Conservation (phyloP, 2,888 invertebrate species). For the Drosophila pseudotakahashii region DNA sequence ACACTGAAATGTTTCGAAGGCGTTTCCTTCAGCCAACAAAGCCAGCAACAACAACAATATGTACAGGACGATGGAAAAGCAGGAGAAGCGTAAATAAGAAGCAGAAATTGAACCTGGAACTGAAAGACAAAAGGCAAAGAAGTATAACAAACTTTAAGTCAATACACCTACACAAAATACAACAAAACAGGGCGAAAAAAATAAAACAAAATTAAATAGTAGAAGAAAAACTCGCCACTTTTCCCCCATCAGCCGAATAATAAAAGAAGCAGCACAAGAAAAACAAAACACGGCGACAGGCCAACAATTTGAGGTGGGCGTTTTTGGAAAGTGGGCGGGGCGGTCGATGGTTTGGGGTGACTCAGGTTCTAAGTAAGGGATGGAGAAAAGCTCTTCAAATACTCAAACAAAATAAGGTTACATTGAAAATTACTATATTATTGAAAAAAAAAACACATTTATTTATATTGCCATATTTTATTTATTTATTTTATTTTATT, state of each 20-base stretch:
- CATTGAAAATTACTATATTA: no score
- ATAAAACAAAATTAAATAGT: constrained; percentile 69
- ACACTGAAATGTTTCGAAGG: constrained; percentile 65
- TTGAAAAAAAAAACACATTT: no score
- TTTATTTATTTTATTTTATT: no score
- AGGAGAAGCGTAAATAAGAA: constrained; percentile 4
- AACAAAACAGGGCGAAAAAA: constrained; percentile 49
- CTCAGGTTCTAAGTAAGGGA: not conserved
- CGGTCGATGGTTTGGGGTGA: constrained; percentile 1
- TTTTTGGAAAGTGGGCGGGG: constrained; percentile 3
- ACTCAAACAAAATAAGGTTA: not conserved
- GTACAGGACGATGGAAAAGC: constrained; percentile 9
- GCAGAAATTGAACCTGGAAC: constrained; percentile 26
- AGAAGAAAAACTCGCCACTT: constrained; percentile 46
- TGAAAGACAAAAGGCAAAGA: constrained; percentile 56
- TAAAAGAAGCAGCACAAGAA: constrained; percentile 55
- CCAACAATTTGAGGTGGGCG: constrained; percentile 32
- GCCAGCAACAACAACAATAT: constrained; percentile 24
- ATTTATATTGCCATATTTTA: no score
- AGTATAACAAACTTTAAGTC: constrained; percentile 77
- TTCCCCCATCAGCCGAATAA: constrained; percentile 20
- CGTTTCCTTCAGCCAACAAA: constrained; percentile 60
- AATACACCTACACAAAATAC: constrained; percentile 68
- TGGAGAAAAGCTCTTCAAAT: no score
- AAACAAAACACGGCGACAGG: constrained; percentile 60